Conservation (phyloP, 2,797 vertebrate species). For the Ciconia nigra region DNA sequence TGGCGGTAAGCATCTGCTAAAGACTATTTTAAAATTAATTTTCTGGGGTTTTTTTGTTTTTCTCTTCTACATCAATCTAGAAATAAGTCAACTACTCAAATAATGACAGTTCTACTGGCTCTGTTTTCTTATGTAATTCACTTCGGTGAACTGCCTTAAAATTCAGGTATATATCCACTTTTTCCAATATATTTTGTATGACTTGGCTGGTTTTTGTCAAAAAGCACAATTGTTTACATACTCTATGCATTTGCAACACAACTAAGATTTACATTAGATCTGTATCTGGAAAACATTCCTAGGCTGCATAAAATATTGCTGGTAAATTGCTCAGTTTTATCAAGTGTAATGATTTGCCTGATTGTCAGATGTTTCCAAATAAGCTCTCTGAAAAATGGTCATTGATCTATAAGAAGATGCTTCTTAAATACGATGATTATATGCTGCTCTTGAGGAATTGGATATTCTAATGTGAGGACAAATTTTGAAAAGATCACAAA, state of each 20-base stretch:
- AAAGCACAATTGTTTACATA: background rate
- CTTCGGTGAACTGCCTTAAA: background rate
- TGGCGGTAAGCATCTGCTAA: conserved; percentile 78
- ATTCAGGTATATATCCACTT: background rate
- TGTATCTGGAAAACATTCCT: background rate
- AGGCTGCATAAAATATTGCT: background rate
- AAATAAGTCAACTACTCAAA: background rate
- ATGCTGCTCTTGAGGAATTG: background rate
- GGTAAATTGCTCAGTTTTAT: background rate
- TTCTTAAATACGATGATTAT: background rate
- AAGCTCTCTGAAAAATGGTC: background rate
- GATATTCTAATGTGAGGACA: background rate
- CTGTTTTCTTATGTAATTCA: background rate
- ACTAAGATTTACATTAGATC: background rate
- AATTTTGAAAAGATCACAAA: background rate
- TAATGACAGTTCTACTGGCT: background rate
- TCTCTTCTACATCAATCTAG: background rate
- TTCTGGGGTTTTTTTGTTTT: fast-evolving
- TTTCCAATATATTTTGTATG: background rate
- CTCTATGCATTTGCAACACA: background rate
- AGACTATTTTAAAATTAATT: background rate
- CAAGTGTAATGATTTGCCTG: background rate
- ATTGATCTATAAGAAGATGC: background rate
- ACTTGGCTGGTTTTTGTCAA: background rate
- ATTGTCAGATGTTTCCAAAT: background rate